Conservation (phyloP, 37 sponge, comb jelly and placozoan species). For the Corticium candelabrum region DNA sequence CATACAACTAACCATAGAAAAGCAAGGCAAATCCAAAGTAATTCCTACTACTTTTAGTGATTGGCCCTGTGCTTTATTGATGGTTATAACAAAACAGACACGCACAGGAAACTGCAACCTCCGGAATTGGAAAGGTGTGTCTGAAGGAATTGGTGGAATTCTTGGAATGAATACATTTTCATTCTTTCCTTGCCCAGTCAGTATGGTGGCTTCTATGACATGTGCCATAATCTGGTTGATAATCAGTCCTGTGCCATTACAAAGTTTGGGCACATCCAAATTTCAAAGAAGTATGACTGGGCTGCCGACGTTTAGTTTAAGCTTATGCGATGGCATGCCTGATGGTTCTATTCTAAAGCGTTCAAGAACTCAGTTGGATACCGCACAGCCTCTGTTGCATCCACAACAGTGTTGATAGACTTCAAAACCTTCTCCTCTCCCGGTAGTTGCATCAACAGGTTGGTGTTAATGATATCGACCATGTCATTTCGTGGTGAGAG, state of each 20-base stretch:
- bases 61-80: neutral
- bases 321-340: slow-evolving; percentile 12
- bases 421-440: neutral
- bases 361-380: slow-evolving; percentile 25
- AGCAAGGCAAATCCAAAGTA: neutral
- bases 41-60: neutral
- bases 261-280: slow-evolving; percentile 14
- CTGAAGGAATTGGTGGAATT: neutral
- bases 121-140: neutral
- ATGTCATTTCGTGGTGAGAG: slow-evolving; percentile 17
- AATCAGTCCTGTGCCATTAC: slow-evolving; percentile 18
- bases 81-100: slow-evolving; percentile 14
- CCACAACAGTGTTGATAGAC: slow-evolving; percentile 1
- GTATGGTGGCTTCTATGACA: neutral
- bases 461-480: slow-evolving; percentile 7
- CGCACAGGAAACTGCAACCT: neutral
- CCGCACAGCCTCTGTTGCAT: slow-evolving; percentile 6
- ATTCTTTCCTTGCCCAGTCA: neutral
- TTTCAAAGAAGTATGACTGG: slow-evolving; percentile 26
- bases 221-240: neutral
- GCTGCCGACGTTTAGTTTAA: slow-evolving; percentile 10
- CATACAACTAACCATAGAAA: no score
- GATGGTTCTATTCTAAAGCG: slow-evolving; percentile 12
- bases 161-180: neutral
- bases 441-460: slow-evolving; percentile 7